Evolutionary conservation across 1,140 invertebrate genomes (phyloP), one percentile per base, ranked within the genome.

Genomic region (Amphibalanus amphitrite): DNA sequence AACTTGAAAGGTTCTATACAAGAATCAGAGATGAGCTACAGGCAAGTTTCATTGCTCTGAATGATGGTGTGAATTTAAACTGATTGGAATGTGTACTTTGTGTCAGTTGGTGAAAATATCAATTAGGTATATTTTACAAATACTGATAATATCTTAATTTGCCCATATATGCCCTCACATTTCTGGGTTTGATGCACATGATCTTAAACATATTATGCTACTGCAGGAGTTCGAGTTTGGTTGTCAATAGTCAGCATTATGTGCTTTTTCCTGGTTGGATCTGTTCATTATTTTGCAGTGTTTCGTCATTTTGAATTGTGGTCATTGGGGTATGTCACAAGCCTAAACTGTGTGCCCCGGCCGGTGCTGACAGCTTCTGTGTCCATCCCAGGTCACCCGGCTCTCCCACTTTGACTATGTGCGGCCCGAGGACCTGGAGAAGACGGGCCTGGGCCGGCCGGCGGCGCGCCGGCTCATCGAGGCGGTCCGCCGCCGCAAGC

Each of bases 321-420:
- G 71, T 74, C 68, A 69, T 73, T 40, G 33, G 28, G 6, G 10
- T 23, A 20, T 23, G n/a, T 59, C 47, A 17, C 47, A 23, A 8
- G 10, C 13, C 47, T 23, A 13, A 8, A 23, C 47, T 20, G 47
- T 20, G 10, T 23, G 13, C 47, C 47, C 17, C 47, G 10, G 6
- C 20, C 47, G n/a, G n/a, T 20, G 10, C 47, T 23, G 47, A 59
- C 13, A 8, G 47, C 4, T 20, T 20, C 10, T 23, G 10, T 8
- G 73, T 47, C 70, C 69, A 76, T 75, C 76, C 29, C 81, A 88
- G 85, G 87, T 96, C 25, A 92, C 92, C 23, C 84, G 92, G 73
- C 79, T 97, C 73, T 86, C 91, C 59, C 95, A 98, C 80, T 98
- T 98, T 82, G 94, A 98, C 74, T 95, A 94, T 86, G 95, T 97